These are phyloP conservation scores for Strongylocentrotus purpuratus DNA, from an alignment of 35 echinoderm and acorn worm species.

Conservation along the genomic window DNA sequence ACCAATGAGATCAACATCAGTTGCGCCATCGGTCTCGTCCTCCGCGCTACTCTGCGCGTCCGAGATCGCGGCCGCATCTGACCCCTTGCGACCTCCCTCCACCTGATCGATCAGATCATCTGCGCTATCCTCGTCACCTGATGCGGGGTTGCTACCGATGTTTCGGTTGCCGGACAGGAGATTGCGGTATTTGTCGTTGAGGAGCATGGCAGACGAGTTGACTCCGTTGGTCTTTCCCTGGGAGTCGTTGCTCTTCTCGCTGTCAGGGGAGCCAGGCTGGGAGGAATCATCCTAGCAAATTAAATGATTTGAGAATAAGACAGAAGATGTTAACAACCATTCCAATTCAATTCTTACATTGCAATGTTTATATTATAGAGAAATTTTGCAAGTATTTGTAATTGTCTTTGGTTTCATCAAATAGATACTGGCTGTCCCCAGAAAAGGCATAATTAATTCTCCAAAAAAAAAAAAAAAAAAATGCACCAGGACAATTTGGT, in stretches of 20 bases:
- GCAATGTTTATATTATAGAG: too few relatives aligned
- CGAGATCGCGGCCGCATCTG: neutral
- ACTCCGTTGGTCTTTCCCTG: slow-evolving; percentile 67
- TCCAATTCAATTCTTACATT: too few relatives aligned
- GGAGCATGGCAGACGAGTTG: slow-evolving; percentile 47
- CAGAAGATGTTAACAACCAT: too few relatives aligned
- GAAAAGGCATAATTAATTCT: too few relatives aligned
- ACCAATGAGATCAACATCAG: neutral
- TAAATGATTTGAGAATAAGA: neutral
- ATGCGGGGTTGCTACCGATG: slow-evolving; percentile 34
- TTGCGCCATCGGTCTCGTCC: neutral
- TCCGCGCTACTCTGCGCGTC: neutral
- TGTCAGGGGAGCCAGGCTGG: slow-evolving; percentile 45
- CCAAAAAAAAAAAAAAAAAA: neutral
- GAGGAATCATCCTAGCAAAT: slow-evolving; percentile 27
- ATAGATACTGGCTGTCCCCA: too few relatives aligned
- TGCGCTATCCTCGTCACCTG: slow-evolving; percentile 39
- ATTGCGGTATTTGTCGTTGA: slow-evolving; percentile 64
- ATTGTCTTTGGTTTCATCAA: too few relatives aligned
- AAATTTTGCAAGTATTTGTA: too few relatives aligned
- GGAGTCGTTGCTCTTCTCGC: slow-evolving; percentile 23
- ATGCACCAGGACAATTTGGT: neutral
- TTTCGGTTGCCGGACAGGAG: slow-evolving; percentile 41
- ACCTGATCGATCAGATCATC: neutral
- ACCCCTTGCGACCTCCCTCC: neutral